phyloP scores from a whole-genome alignment of 2,888 invertebrate species.

The Drosophila tanythrix region DNA sequence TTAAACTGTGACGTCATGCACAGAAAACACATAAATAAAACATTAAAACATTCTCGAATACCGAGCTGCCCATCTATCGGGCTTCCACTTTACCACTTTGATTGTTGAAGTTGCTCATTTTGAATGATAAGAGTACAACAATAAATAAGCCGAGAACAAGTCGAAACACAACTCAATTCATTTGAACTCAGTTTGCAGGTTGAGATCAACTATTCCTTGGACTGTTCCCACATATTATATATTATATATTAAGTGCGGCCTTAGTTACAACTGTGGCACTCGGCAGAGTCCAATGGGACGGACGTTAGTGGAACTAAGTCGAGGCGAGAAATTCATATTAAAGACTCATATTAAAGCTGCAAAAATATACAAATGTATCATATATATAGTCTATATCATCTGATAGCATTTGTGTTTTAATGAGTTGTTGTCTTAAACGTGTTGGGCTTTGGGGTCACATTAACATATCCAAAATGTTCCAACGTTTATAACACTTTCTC shows the following conservation, averaged over 20 bases:
- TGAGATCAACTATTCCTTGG: not conserved
- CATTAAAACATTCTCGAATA: not conserved
- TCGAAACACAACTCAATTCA: not conserved
- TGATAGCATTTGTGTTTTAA: conserved; percentile 28
- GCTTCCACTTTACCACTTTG: not conserved
- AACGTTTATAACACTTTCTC: conserved; percentile 66
- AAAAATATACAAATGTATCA: conserved; percentile 51
- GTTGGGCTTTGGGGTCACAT: conserved; percentile 55
- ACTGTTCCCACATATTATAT: not conserved
- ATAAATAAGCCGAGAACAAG: not conserved
- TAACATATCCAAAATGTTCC: conserved; percentile 56
- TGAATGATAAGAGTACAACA: not conserved
- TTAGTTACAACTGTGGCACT: conserved; percentile 11
- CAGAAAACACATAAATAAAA: not conserved
- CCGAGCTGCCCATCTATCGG: not conserved
- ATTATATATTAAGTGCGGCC: not conserved
- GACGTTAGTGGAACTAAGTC: conserved; percentile 21
- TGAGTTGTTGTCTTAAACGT: conserved; percentile 42
- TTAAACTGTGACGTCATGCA: not conserved
- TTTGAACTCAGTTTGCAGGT: conserved; percentile 1
- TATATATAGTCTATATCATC: conserved; percentile 6
- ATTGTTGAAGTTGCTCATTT: not conserved
- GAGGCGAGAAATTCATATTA: conserved; percentile 33
- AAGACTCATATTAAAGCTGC: conserved; percentile 32
- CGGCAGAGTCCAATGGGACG: conserved; percentile 16